A percentile compares a stretch with the other conserved stretches of the same genome.
These are phyloP conservation scores for Callocephalon fimbriatum DNA, from an alignment of 2,113 vertebrate genomes.

Conservation along the genomic window DNA sequence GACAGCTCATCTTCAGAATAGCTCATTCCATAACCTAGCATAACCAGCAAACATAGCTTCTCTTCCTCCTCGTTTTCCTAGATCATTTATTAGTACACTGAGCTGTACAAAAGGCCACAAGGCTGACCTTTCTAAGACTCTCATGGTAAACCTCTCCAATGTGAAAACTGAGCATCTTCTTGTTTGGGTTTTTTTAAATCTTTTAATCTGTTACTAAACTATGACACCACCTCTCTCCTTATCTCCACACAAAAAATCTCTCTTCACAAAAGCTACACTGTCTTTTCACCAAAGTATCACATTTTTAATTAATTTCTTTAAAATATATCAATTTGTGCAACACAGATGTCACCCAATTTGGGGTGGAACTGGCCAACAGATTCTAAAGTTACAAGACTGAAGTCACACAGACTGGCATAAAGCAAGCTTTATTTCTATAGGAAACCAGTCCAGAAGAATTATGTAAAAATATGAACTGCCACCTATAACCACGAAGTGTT, in stretches of 20 bases:
- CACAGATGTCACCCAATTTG: not conserved
- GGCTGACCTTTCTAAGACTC: not conserved
- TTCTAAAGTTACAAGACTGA: not conserved
- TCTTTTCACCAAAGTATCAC: not conserved
- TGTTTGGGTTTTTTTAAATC: accelerated
- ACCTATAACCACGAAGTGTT: not conserved
- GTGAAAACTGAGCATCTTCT: not conserved
- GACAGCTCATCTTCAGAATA: not conserved
- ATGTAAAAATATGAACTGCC: not conserved
- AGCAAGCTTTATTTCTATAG: not conserved
- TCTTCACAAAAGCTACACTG: not conserved
- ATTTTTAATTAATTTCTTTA: not conserved
- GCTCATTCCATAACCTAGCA: not conserved
- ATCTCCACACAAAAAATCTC: not conserved
- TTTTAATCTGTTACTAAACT: not conserved
- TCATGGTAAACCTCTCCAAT: not conserved
- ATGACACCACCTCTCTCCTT: not conserved
- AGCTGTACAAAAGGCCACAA: not conserved
- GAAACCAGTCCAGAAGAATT: not conserved
- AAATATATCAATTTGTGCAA: not conserved
- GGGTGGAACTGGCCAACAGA: not conserved
- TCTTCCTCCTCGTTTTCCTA: not conserved
- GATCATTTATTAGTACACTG: accelerated
- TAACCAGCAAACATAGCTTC: not conserved
- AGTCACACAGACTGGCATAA: not conserved